Base-by-base conservation (phyloP, 1,140 invertebrate species). In the Orius insidiosus region DNA sequence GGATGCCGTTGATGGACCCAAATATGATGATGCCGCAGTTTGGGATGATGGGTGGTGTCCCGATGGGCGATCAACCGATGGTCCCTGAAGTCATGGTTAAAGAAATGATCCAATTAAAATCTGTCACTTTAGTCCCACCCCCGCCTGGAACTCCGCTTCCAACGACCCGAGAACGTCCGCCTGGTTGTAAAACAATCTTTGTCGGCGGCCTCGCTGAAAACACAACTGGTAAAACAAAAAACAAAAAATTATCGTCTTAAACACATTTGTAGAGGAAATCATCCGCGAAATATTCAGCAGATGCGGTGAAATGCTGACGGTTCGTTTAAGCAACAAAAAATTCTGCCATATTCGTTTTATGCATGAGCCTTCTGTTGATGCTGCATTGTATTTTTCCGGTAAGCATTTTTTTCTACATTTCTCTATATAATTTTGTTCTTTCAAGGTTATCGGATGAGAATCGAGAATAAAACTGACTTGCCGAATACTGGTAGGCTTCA, bases 321-420 rank as follows among this genome's bases (percentile, higher is more conserved):
- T 95, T 31, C 71, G 90, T 46, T 70, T 94, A 50, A 93, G 86
- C 40, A 93, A 90, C 59, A 94, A 94, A 59, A 93, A 93, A 63
- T 96, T 95, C 63, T 90, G 87, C 61, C 92, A 96, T 54, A 89
- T 96, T 58, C 70, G 92, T 50, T 96, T 88, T 67, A 78, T 85
- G 35, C 71, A 77, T 52, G 86, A 92, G 60, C 68, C 68, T 8
- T 84, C 78, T 59, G 86, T 95, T 0, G 88, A 95, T 62, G 74
- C 78, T 52, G 86, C 88, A 5, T 81, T 95, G 53, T 81, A 78
- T 59, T 65, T 93, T 39, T 90, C 86, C 47, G 71, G 71, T 71
- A 54, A 54, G 54, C 52, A 43, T n/a, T 47, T 34, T 13, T 13
- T 11, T 42, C 30, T 24, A 6, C 6, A 33, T 36, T 36, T 15